These are phyloP conservation scores for Pammene aurita DNA, from an alignment of 2,888 invertebrate species.

Conservation along the genomic window DNA sequence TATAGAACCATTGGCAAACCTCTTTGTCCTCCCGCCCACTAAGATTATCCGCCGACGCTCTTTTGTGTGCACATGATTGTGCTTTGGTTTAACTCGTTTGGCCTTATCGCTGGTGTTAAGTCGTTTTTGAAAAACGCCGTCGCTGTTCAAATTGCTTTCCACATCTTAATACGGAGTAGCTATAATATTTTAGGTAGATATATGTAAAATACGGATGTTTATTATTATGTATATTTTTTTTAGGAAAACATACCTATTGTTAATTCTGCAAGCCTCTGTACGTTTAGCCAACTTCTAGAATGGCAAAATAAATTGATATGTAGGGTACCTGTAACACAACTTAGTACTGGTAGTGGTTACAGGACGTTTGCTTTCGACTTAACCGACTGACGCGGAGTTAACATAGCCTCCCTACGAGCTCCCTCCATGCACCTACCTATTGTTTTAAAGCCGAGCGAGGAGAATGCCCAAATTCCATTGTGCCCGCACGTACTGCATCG, in stretches of 20 bases:
- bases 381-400: slow-evolving; percentile 30
- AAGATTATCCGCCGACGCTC: slow-evolving; percentile 67
- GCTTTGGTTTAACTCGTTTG: slow-evolving; percentile 72
- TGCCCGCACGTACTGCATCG: slow-evolving; percentile 49
- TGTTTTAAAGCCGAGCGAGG: slow-evolving; percentile 61
- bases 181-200: background rate
- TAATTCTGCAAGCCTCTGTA: no score
- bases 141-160: slow-evolving; percentile 11
- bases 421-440: slow-evolving; percentile 49
- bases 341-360: background rate
- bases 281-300: no score
- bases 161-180: no score
- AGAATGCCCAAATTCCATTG: slow-evolving; percentile 72
- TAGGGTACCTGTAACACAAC: background rate
- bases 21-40: slow-evolving; percentile 41
- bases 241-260: no score
- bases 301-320: no score
- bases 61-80: slow-evolving; percentile 72
- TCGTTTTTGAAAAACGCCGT: slow-evolving; percentile 12
- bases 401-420: slow-evolving; percentile 1
- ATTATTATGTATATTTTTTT: background rate
- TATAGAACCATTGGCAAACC: slow-evolving; percentile 48
- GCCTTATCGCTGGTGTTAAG: slow-evolving; percentile 45
- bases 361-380: slow-evolving; percentile 32
- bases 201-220: background rate